A percentile compares a stretch with the other conserved stretches of the same genome.
Evolutionary conservation across 2,888 invertebrate genomes (phyloP).

Genomic region (Lasioglossum morio): DNA sequence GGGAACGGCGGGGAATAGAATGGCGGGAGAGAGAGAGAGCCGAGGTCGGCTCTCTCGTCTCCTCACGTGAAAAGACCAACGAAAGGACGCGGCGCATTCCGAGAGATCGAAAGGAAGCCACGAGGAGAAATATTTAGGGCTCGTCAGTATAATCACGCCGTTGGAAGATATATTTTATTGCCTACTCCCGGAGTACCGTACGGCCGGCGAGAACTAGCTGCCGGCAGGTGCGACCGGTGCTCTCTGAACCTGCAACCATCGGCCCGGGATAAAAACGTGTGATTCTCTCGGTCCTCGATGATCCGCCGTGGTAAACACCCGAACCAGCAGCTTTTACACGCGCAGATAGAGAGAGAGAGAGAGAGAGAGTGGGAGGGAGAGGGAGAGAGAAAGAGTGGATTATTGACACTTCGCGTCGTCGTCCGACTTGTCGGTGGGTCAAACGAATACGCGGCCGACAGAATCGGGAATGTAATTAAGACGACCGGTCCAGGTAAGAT

Average conservation of each 20-base stretch:
- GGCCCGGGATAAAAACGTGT: conserved; percentile 16
- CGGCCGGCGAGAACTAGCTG: conserved; percentile 16
- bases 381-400: not conserved
- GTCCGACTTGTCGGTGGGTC: conserved; percentile 18
- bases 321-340: not conserved
- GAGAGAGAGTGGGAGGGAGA: not conserved
- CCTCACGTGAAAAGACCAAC: conserved; percentile 23
- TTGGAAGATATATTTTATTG: conserved; percentile 65
- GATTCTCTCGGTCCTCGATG: conserved; percentile 3
- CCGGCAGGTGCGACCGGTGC: conserved; percentile 39
- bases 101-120: conserved; percentile 61
- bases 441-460: conserved; percentile 24
- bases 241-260: conserved; percentile 16
- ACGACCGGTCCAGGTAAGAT: conserved; percentile 39
- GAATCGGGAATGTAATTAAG: conserved; percentile 42
- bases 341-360: not conserved
- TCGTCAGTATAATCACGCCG: conserved; percentile 61
- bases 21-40: conserved; percentile 2
- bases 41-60: conserved; percentile 4
- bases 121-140: conserved; percentile 66
- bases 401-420: conserved; percentile 16
- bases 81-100: conserved; percentile 54
- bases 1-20: conserved; percentile 20
- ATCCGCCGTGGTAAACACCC: not conserved
- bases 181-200: conserved; percentile 49